These are phyloP conservation scores for Brachylomia viminalis DNA, from an alignment of 2,888 invertebrate species.

Conservation along the genomic window DNA sequence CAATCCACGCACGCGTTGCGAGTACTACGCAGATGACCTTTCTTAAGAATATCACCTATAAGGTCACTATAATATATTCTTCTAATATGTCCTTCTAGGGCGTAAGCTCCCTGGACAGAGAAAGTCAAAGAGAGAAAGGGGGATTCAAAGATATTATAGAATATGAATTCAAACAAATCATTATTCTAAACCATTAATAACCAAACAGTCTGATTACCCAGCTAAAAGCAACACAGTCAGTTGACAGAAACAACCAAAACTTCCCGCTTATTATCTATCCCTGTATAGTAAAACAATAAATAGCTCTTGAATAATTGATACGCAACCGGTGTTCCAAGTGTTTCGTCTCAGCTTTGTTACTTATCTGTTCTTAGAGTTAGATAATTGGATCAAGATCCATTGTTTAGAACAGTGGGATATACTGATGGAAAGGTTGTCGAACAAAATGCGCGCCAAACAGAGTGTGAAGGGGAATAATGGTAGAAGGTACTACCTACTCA, in stretches of 20 bases:
- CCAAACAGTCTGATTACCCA: constrained; percentile 6
- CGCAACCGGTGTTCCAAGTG: constrained; percentile 70
- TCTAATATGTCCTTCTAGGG: neutral
- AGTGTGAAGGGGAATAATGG: neutral
- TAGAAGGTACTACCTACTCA: neutral
- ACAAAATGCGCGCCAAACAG: neutral
- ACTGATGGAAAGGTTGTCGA: constrained; percentile 46
- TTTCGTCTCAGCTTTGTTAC: constrained; percentile 77
- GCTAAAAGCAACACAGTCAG: constrained; percentile 9
- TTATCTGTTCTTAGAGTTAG: constrained; percentile 80
- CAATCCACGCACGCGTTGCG: neutral
- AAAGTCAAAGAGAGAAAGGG: neutral
- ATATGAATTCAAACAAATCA: neutral
- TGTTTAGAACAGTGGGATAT: constrained; percentile 73
- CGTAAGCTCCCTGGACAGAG: neutral
- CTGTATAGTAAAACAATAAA: constrained; percentile 64
- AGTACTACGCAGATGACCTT: neutral
- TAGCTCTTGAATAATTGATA: constrained; percentile 76
- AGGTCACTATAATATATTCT: neutral
- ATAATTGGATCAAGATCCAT: constrained; percentile 85
- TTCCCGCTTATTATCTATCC: constrained; percentile 43
- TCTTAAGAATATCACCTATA: neutral
- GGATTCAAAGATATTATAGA: neutral
- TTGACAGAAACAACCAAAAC: constrained; percentile 33
- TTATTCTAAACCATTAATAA: constrained; percentile 10